phyloP scores from a whole-genome alignment of 2,113 vertebrate genomes.

The Protobothrops mucrosquamatus region DNA sequence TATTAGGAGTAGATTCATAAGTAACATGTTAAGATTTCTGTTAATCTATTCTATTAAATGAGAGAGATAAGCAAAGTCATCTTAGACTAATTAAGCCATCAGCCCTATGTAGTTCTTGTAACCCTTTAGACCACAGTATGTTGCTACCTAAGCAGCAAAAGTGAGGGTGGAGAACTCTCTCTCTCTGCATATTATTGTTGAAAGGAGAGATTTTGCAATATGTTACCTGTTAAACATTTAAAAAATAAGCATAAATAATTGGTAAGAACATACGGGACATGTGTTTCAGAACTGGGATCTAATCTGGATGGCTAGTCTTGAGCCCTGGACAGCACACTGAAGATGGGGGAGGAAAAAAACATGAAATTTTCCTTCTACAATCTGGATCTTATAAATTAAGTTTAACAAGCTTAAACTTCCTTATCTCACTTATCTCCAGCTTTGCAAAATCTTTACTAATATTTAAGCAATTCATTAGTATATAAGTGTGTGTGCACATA shows the following conservation, averaged over 20 bases:
- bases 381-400: background rate
- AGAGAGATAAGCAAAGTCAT: too few species aligned
- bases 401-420: background rate
- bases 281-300: too few species aligned
- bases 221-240: background rate
- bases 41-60: background rate
- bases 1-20: background rate
- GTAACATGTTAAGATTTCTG: background rate
- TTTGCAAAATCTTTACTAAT: background rate
- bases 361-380: background rate
- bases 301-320: background rate
- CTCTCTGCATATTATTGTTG: background rate
- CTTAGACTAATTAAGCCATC: background rate
- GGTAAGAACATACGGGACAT: background rate
- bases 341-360: background rate
- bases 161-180: background rate
- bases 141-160: background rate
- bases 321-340: background rate
- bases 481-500: background rate
- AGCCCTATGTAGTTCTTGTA: background rate
- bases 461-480: background rate
- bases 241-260: background rate
- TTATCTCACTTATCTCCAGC: background rate
- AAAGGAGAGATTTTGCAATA: background rate
- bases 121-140: background rate